Conservation (phyloP, 2,888 invertebrate genomes). For the Pristionchus japonicus region DNA sequence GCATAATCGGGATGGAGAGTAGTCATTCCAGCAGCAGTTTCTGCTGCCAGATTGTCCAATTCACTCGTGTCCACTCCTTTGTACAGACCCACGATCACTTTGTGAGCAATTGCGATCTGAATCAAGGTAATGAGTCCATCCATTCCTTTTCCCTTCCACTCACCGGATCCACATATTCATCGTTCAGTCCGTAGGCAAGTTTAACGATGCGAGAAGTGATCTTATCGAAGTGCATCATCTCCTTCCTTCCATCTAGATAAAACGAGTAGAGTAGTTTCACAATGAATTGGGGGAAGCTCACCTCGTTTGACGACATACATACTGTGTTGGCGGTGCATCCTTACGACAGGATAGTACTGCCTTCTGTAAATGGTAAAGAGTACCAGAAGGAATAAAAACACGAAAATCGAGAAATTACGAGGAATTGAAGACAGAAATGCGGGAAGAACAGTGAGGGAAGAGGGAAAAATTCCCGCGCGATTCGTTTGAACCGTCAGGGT, state of each 20-base stretch:
- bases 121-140: neutral
- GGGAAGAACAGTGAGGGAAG: neutral
- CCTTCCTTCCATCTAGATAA: conserved; percentile 84
- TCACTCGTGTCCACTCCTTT: conserved; percentile 96
- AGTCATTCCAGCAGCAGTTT: conserved; percentile 98
- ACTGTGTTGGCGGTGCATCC: conserved; percentile 63
- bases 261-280: neutral
- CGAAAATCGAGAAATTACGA: neutral
- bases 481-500: neutral
- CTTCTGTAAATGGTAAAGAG: neutral
- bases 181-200: conserved; percentile 93
- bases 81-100: conserved; percentile 94
- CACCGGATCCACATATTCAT: conserved; percentile 96
- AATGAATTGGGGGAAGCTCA: conserved; percentile 36
- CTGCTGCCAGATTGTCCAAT: conserved; percentile 96
- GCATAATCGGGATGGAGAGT: conserved; percentile 97
- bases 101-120: conserved; percentile 78
- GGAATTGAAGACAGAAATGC: neutral
- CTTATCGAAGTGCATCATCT: conserved; percentile 95
- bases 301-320: conserved; percentile 67
- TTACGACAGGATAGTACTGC: too few relatives aligned
- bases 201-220: conserved; percentile 96
- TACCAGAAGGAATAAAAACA: neutral
- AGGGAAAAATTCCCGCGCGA: conserved; percentile 30
- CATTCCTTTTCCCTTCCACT: conserved; percentile 62